A percentile compares a stretch with the other conserved stretches of the same genome.
phyloP scores from a whole-genome alignment of 2,113 vertebrate genomes.

The Myrmecobius fasciatus region DNA sequence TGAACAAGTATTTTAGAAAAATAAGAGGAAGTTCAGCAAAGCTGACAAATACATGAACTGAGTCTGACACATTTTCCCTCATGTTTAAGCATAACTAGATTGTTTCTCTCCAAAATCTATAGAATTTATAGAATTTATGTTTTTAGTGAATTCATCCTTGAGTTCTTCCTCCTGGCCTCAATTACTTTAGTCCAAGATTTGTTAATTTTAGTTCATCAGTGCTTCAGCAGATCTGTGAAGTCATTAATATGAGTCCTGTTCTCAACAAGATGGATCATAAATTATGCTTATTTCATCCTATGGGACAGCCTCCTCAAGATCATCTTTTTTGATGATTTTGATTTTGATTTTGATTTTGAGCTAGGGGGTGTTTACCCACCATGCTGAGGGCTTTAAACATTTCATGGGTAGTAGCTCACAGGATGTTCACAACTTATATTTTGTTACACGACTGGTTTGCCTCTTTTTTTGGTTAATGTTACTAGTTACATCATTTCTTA shows the following conservation, averaged over 20 bases:
- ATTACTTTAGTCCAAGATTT: background rate
- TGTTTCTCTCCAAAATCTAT: slow-evolving; percentile 17
- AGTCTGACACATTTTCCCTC: background rate
- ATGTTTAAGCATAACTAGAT: background rate
- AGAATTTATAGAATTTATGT: slow-evolving; percentile 42
- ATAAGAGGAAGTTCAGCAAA: background rate
- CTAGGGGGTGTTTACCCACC: background rate
- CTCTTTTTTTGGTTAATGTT: background rate
- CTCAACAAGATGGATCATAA: background rate
- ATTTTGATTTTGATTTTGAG: too few relatives aligned
- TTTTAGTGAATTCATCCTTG: slow-evolving; percentile 31
- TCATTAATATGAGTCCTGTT: background rate
- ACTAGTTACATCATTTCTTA: background rate
- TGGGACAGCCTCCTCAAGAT: too few relatives aligned
- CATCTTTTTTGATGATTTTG: too few relatives aligned
- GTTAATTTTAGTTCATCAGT: background rate
- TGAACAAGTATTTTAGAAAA: background rate
- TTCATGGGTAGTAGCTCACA: background rate
- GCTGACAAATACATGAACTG: background rate
- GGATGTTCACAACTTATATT: background rate
- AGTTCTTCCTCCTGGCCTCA: background rate
- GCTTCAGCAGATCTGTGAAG: background rate
- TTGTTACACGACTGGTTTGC: background rate
- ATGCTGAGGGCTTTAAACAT: background rate
- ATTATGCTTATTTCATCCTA: background rate